A percentile compares a stretch with the other conserved stretches of the same genome.
These are phyloP conservation scores for Poeciliopsis retropinna DNA, from an alignment of 2,113 vertebrate species.

Conservation along the genomic window DNA sequence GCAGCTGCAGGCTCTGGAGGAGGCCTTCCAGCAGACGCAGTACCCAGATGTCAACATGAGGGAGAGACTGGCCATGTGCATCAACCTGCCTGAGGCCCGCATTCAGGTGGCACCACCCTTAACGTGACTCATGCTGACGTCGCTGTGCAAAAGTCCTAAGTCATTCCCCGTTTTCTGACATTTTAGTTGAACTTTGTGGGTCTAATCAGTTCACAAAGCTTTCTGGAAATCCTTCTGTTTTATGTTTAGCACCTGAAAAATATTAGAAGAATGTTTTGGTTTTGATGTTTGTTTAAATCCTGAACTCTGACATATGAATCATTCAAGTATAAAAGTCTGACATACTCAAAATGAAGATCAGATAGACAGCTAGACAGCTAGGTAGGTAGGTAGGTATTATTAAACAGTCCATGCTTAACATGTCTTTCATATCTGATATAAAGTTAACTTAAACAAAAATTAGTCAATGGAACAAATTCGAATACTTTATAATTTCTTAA, in stretches of 20 bases:
- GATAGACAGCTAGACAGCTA: no score
- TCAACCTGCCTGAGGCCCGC: slow-evolving; percentile 84
- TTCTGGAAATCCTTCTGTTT: neutral
- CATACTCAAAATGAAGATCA: neutral
- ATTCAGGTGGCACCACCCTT: slow-evolving; percentile 77
- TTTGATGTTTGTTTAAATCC: neutral
- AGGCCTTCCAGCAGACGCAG: slow-evolving; percentile 82
- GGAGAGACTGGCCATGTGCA: slow-evolving; percentile 81
- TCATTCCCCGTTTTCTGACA: neutral
- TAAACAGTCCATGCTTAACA: no score
- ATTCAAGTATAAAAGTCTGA: neutral
- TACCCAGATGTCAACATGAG: slow-evolving; percentile 85
- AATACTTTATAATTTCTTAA: no score
- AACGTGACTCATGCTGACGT: neutral
- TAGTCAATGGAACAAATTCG: no score
- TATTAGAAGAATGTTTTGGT: neutral
- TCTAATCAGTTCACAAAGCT: neutral
- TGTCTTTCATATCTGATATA: no score
- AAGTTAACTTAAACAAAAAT: no score
- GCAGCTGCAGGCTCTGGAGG: slow-evolving; percentile 84
- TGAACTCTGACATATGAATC: neutral
- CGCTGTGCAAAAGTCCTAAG: neutral
- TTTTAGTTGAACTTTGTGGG: neutral
- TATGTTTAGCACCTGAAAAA: neutral
- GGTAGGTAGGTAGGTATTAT: no score